phyloP scores from a whole-genome alignment of 2,888 invertebrate species.

The Nasonia oneida region DNA sequence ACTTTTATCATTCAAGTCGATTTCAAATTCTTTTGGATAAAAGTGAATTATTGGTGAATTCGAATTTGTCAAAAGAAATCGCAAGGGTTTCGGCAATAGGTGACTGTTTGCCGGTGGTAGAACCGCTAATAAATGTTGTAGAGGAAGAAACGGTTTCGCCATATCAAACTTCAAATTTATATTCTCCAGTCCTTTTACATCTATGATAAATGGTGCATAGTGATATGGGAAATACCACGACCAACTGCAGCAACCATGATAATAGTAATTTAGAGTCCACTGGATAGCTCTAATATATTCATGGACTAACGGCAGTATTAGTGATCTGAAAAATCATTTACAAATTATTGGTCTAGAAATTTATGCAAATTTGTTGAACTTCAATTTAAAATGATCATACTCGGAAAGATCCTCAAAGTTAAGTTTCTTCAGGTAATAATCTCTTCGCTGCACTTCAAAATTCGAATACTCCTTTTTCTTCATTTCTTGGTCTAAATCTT shows the following conservation, averaged over 20 bases:
- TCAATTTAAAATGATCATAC: constrained; percentile 80
- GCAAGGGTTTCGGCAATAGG: constrained; percentile 88
- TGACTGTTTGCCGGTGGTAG: constrained; percentile 91
- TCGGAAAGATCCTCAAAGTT: constrained; percentile 87
- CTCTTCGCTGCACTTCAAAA: constrained; percentile 83
- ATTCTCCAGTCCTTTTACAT: constrained; percentile 89
- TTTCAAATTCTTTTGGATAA: constrained; percentile 94
- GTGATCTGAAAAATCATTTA: constrained; percentile 70
- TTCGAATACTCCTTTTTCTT: background rate
- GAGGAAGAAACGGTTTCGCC: constrained; percentile 94
- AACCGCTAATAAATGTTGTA: constrained; percentile 93
- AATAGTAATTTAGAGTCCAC: constrained; percentile 98
- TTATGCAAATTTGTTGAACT: background rate
- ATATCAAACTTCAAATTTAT: constrained; percentile 89
- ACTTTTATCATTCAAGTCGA: constrained; percentile 96
- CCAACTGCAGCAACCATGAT: constrained; percentile 97
- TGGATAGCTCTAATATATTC: constrained; percentile 96
- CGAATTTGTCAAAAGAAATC: constrained; percentile 87
- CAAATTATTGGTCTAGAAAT: constrained; percentile 61
- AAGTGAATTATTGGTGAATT: constrained; percentile 92
- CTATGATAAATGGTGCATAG: constrained; percentile 97
- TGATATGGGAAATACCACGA: constrained; percentile 99
- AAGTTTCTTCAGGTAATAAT: constrained; percentile 95
- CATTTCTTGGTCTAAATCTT: background rate
- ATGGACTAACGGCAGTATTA: constrained; percentile 89